A percentile compares a stretch with the other conserved stretches of the same genome.
These are phyloP conservation scores for Drymonia ruficornis DNA, from an alignment of 2,888 invertebrate genomes.

Conservation along the genomic window DNA sequence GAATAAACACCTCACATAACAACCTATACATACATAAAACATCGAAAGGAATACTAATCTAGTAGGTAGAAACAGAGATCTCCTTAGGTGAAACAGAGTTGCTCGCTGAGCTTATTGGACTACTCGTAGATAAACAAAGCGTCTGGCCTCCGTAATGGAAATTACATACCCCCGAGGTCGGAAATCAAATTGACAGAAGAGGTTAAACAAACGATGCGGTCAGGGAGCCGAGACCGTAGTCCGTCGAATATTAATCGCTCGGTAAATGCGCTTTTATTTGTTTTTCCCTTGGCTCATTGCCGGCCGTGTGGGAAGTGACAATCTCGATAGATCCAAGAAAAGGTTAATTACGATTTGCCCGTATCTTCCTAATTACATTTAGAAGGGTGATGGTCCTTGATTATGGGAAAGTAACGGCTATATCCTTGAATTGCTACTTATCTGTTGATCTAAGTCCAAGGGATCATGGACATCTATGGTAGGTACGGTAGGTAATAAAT, in stretches of 20 bases:
- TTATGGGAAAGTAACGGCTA: background rate
- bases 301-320: slow-evolving; percentile 44
- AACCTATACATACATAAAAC: slow-evolving; percentile 19
- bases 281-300: slow-evolving; percentile 60
- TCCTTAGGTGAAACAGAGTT: slow-evolving; percentile 60
- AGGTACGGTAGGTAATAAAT: too few relatives aligned
- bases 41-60: slow-evolving; percentile 25
- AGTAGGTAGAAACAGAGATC: slow-evolving; percentile 36
- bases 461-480: too few relatives aligned
- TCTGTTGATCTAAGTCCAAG: too few relatives aligned
- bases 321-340: slow-evolving; percentile 34
- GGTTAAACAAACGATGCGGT: slow-evolving; percentile 83
- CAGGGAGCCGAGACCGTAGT: slow-evolving; percentile 70
- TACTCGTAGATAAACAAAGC: slow-evolving; percentile 74
- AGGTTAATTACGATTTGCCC: slow-evolving; percentile 19
- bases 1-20: background rate
- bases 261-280: slow-evolving; percentile 82
- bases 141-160: slow-evolving; percentile 78
- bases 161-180: slow-evolving; percentile 82
- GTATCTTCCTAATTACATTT: slow-evolving; percentile 2
- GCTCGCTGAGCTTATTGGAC: slow-evolving; percentile 64
- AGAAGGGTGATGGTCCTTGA: background rate
- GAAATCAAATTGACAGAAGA: slow-evolving; percentile 84
- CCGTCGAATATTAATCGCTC: slow-evolving; percentile 79
- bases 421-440: background rate